phyloP scores from a whole-genome alignment of 2,113 vertebrate species.

The Burhinus bistriatus region DNA sequence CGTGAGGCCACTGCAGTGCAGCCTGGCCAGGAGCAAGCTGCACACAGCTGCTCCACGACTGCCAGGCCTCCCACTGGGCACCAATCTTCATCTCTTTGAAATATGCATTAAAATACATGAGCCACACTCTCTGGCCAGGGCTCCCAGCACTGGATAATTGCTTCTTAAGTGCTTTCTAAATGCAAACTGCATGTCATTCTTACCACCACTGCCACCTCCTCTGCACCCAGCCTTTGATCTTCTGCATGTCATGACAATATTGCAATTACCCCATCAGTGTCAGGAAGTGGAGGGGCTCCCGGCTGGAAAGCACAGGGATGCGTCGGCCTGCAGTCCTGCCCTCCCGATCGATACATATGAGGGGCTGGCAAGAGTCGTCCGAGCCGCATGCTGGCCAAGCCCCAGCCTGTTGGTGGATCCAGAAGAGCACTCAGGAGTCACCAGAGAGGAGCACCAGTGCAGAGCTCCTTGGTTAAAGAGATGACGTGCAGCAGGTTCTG shows the following conservation, averaged over 20 bases:
- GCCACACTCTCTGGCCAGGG: conserved; percentile 34
- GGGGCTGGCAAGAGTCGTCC: neutral
- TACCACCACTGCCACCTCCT: conserved; percentile 26
- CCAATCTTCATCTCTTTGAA: conserved; percentile 42
- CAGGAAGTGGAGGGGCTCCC: neutral
- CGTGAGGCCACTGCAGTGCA: neutral
- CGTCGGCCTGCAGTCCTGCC: neutral
- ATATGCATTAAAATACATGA: conserved; percentile 54
- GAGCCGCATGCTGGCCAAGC: fast-evolving
- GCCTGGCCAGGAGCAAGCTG: neutral
- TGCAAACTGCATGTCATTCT: conserved; percentile 58
- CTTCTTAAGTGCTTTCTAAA: conserved; percentile 67
- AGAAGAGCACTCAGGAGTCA: neutral
- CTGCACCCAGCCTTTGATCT: conserved; percentile 59
- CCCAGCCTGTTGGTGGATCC: neutral
- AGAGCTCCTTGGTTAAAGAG: neutral
- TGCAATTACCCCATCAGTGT: conserved; percentile 50
- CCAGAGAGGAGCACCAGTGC: fast-evolving
- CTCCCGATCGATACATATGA: fast-evolving
- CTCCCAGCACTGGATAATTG: conserved; percentile 50
- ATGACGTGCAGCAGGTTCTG: neutral
- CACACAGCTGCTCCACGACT: neutral
- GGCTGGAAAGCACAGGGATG: neutral
- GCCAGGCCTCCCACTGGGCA: conserved; percentile 11
- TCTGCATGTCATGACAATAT: conserved; percentile 56